Conservation (phyloP, 2,888 invertebrate genomes). For the Magallana nippona region DNA sequence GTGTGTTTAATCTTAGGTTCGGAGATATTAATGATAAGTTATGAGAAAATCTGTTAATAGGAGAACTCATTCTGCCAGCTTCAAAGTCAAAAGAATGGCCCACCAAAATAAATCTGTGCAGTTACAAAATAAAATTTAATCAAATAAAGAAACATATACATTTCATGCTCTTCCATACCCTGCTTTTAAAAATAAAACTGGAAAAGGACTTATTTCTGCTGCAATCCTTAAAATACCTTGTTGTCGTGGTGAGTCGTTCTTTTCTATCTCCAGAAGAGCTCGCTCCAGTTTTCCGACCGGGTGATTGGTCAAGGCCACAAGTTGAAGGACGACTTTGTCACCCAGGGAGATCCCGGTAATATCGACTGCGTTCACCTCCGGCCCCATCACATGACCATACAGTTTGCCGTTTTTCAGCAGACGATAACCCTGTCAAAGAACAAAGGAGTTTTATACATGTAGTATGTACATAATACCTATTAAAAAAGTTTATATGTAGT, state of each 20-base stretch:
- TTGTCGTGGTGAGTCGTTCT: conserved; percentile 33
- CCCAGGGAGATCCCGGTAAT: conserved; percentile 78
- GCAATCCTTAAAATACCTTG: background rate
- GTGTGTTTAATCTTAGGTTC: too few relatives aligned
- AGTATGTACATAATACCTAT: too few relatives aligned
- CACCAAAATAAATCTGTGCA: too few relatives aligned
- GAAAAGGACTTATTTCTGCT: too few relatives aligned
- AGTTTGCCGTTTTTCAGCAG: conserved; percentile 78
- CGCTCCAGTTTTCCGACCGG: conserved; percentile 74
- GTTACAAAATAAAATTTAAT: too few relatives aligned
- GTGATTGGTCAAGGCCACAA: conserved; percentile 79
- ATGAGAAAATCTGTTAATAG: too few relatives aligned
- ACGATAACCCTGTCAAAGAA: conserved; percentile 76
- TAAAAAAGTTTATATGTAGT: too few relatives aligned
- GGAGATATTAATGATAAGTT: too few relatives aligned
- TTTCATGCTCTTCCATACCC: background rate
- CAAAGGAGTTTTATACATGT: too few relatives aligned
- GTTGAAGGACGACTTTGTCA: conserved; percentile 77
- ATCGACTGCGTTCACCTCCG: conserved; percentile 76
- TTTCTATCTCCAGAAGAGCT: conserved; percentile 25
- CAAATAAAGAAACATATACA: background rate
- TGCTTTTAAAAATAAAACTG: background rate
- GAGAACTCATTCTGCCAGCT: too few relatives aligned
- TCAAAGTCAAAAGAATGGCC: too few relatives aligned
- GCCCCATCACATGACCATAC: conserved; percentile 78